Percentiles rank a stretch among this genome's conserved stretches.
Evolutionary conservation across 2,888 invertebrate species (phyloP).

Genomic region (Marronus borbonicus): DNA sequence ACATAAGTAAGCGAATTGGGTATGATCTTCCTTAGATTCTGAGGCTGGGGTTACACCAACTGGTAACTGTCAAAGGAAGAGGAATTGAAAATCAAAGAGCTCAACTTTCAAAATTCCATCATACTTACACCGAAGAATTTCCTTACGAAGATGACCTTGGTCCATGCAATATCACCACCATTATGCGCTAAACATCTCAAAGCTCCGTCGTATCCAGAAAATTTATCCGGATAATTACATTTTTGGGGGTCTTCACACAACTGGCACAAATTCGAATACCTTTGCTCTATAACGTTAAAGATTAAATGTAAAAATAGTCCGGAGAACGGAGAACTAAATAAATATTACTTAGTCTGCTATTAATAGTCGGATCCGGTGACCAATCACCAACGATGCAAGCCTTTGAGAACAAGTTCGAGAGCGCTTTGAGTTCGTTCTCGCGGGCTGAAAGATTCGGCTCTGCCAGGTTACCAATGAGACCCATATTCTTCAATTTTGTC

Average conservation of each 20-base stretch:
- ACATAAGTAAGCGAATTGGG: constrained; percentile 83
- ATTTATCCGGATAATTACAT: constrained; percentile 88
- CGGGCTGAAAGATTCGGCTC: constrained; percentile 80
- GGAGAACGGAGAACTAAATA: not conserved
- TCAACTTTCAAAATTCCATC: too few species aligned
- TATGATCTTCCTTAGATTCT: constrained; percentile 76
- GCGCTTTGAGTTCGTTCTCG: constrained; percentile 87
- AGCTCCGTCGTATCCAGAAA: constrained; percentile 90
- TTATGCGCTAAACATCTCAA: constrained; percentile 86
- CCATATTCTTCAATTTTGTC: constrained; percentile 82
- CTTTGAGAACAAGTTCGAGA: constrained; percentile 84
- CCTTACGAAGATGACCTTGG: constrained; percentile 85
- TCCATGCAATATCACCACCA: constrained; percentile 89
- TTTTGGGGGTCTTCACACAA: constrained; percentile 83
- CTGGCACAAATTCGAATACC: constrained; percentile 83
- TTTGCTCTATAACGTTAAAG: constrained; percentile 73
- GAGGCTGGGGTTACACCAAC: constrained; percentile 75
- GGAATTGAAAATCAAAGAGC: not conserved
- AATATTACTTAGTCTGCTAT: constrained; percentile 80
- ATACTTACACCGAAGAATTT: constrained; percentile 83
- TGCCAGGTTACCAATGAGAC: constrained; percentile 78
- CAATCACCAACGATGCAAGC: constrained; percentile 91
- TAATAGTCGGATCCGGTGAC: constrained; percentile 83
- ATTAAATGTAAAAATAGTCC: not conserved
- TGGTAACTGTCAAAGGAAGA: constrained; percentile 71